Percentiles rank a stretch among this genome's conserved stretches.
phyloP scores from a whole-genome alignment of 2,888 invertebrate genomes.

The Pyrochroa serraticornis region DNA sequence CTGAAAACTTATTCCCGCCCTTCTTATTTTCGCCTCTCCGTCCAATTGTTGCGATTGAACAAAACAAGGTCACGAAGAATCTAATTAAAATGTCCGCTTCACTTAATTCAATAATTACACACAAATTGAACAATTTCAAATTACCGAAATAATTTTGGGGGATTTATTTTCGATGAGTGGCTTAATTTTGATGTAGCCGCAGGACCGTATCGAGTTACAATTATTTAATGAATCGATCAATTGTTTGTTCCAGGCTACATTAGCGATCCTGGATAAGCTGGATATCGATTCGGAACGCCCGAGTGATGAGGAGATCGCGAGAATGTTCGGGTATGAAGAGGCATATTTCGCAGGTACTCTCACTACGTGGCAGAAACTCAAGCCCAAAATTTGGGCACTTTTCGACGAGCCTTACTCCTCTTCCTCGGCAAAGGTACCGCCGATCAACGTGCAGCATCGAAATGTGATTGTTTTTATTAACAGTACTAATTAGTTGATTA shows the following conservation, averaged over 20 bases:
- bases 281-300: slow-evolving; percentile 94
- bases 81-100: no score
- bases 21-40: no score
- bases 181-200: no score
- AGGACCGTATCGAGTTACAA: no score
- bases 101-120: no score
- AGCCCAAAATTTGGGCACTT: slow-evolving; percentile 92
- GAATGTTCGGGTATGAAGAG: slow-evolving; percentile 90
- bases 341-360: slow-evolving; percentile 80
- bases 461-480: slow-evolving; percentile 50
- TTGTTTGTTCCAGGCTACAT: slow-evolving; percentile 74
- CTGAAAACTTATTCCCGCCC: no score
- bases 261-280: slow-evolving; percentile 93
- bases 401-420: slow-evolving; percentile 98
- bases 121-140: no score
- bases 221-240: not conserved
- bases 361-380: slow-evolving; percentile 87
- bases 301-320: slow-evolving; percentile 90
- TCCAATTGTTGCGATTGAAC: no score
- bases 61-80: no score
- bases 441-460: slow-evolving; percentile 77
- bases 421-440: slow-evolving; percentile 81
- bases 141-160: no score
- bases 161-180: no score
- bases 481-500: slow-evolving; percentile 32